A percentile compares a stretch with the other conserved stretches of the same genome.
Conservation (phyloP, 2,797 vertebrate genomes). For the Micropoecilia bifurca region DNA sequence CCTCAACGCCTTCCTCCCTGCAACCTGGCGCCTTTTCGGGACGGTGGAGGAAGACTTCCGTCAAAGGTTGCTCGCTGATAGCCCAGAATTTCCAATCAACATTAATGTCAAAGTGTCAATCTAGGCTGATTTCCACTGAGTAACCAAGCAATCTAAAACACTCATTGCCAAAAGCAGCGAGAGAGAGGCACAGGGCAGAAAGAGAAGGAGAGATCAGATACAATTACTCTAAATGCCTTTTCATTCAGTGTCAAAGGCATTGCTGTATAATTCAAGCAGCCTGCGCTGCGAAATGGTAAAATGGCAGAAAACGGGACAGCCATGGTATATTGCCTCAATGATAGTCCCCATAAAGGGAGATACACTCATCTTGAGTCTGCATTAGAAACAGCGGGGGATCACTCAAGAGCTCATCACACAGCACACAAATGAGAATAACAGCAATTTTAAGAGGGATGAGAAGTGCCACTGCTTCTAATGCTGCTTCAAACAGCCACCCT, state of each 20-base stretch:
- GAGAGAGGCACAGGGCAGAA: constrained; percentile 22
- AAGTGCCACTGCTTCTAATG: constrained; percentile 24
- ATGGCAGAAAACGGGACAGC: constrained; percentile 31
- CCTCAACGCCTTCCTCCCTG: constrained; percentile 12
- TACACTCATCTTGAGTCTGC: constrained; percentile 45
- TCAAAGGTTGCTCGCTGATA: constrained; percentile 61
- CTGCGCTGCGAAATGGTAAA: constrained; percentile 43
- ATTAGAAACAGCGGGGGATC: constrained; percentile 30
- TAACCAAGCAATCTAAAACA: constrained; percentile 68
- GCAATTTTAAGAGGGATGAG: constrained; percentile 40
- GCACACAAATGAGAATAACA: constrained; percentile 47
- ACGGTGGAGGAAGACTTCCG: constrained; percentile 37
- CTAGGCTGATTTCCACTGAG: constrained; percentile 75
- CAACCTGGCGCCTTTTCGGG: constrained; percentile 35
- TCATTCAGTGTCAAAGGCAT: constrained; percentile 68
- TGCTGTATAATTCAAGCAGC: constrained; percentile 68
- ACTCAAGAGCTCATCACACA: constrained; percentile 31
- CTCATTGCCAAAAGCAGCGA: constrained; percentile 47
- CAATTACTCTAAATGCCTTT: constrained; percentile 66
- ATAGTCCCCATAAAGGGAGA: constrained; percentile 58
- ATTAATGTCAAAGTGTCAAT: constrained; percentile 79
- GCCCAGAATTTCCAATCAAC: constrained; percentile 78
- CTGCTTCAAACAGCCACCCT: constrained; percentile 37
- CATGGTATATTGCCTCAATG: constrained; percentile 34
- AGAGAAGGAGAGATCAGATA: constrained; percentile 35